Percentiles rank a stretch among this genome's conserved stretches.
Conservation (phyloP, 2,797 vertebrate genomes). For the Myotis pilosus region DNA sequence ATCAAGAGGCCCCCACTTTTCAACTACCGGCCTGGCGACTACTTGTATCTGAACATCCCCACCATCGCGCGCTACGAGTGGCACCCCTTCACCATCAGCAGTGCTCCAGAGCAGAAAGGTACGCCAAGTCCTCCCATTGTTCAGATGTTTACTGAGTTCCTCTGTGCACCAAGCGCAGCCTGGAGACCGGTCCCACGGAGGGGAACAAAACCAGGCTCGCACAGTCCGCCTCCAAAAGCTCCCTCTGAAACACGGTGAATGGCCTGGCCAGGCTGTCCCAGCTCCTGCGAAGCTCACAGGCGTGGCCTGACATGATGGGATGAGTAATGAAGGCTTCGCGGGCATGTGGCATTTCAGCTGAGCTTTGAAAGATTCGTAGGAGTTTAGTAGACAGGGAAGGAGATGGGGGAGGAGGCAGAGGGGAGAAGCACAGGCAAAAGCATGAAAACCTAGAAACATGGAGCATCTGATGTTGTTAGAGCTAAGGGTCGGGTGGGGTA, state of each 20-base stretch:
- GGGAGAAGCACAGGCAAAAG: background rate
- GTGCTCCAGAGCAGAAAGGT: slow-evolving; percentile 93
- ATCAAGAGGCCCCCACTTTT: slow-evolving; percentile 90
- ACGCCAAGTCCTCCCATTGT: accelerated
- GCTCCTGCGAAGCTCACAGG: background rate
- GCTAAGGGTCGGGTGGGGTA: background rate
- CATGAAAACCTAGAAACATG: background rate
- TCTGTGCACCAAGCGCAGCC: background rate
- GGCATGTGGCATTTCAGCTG: background rate
- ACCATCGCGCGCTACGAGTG: slow-evolving; percentile 91
- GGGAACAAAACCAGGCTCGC: background rate
- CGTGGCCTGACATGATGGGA: background rate
- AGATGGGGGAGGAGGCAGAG: background rate
- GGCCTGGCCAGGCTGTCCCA: background rate
- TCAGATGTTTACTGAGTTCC: accelerated
- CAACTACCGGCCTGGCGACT: slow-evolving; percentile 92
- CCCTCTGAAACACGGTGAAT: background rate
- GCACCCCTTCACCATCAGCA: slow-evolving; percentile 97
- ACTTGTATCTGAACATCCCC: slow-evolving; percentile 92
- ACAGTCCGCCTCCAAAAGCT: background rate
- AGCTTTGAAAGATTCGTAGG: background rate
- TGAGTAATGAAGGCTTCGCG: background rate
- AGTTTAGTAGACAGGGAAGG: background rate
- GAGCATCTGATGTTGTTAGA: background rate
- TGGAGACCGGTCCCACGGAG: background rate